Evolutionary conservation across 35 echinoderm and acorn worm genomes (phyloP).

Genomic region (Lytechinus variegatus): DNA sequence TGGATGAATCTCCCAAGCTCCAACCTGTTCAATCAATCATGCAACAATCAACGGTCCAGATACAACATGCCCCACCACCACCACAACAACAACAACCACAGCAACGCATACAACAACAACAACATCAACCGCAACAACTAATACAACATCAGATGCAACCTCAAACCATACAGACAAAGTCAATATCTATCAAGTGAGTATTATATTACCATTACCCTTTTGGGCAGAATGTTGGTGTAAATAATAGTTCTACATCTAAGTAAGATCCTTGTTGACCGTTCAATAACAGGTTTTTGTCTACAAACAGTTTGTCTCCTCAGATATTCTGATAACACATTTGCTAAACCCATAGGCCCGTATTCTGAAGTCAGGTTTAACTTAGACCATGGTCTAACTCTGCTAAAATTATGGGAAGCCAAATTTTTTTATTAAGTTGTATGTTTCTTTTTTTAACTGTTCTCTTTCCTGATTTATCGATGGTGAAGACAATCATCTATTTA

Average conservation of each 20-base stretch:
- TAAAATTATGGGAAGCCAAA: too few species aligned
- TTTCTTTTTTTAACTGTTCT: too few species aligned
- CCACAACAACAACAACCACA: not conserved
- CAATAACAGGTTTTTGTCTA: too few species aligned
- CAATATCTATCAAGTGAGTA: not conserved
- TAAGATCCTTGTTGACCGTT: not conserved
- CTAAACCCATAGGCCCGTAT: too few species aligned
- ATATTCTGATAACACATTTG: too few species aligned
- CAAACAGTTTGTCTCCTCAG: too few species aligned
- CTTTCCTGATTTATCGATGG: too few species aligned
- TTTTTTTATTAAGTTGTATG: too few species aligned
- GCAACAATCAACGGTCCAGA: not conserved
- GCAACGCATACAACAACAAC: not conserved
- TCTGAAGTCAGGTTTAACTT: too few species aligned
- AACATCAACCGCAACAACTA: not conserved
- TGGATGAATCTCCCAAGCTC: slow-evolving; percentile 20
- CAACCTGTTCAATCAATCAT: not conserved
- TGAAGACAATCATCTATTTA: too few species aligned
- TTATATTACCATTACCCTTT: not conserved
- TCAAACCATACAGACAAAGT: slow-evolving; percentile 22
- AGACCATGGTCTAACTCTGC: too few species aligned
- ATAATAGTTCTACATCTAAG: not conserved
- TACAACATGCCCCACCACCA: not conserved
- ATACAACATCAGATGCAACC: not conserved
- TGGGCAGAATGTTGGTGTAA: not conserved